These are phyloP conservation scores for Caenorhabditis brenneri DNA, from an alignment of 1,140 invertebrate species.

Conservation along the genomic window DNA sequence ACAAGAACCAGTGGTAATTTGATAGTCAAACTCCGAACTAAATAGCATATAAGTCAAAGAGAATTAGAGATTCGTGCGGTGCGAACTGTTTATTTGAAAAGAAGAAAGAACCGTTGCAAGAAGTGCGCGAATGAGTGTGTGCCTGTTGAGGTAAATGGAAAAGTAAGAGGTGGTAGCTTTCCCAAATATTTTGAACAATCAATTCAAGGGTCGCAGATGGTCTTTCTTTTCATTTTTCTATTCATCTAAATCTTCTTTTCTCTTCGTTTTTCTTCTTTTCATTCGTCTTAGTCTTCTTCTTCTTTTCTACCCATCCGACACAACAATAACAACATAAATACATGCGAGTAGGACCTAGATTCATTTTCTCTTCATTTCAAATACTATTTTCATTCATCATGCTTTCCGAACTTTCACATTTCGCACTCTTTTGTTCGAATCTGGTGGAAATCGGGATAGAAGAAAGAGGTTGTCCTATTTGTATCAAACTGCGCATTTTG, in stretches of 20 bases:
- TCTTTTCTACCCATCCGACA: not conserved
- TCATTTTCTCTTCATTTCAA: not conserved
- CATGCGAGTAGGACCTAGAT: not conserved
- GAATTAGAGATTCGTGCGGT: constrained; percentile 1
- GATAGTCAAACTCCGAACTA: constrained; percentile 20
- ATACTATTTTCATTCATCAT: not conserved
- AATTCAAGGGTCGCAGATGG: constrained; percentile 2
- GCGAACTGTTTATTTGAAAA: constrained; percentile 35
- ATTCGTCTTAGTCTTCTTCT: not conserved
- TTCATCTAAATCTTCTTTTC: not conserved
- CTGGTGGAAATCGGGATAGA: not conserved
- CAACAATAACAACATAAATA: constrained; percentile 44
- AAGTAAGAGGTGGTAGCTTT: not conserved
- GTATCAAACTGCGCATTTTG: constrained; percentile 13
- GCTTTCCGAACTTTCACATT: constrained; percentile 18
- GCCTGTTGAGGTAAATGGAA: not conserved
- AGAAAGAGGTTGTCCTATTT: constrained; percentile 4
- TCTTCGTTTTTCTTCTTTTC: not conserved
- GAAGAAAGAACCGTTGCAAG: too few species aligned
- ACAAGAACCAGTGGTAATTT: constrained; percentile 26
- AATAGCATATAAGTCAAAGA: not conserved
- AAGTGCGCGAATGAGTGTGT: not conserved
- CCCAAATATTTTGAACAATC: not conserved
- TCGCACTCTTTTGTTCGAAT: not conserved
- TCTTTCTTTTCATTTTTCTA: not conserved